phyloP scores from a whole-genome alignment of 1,140 invertebrate species.

The Hylaeus volcanicus region DNA sequence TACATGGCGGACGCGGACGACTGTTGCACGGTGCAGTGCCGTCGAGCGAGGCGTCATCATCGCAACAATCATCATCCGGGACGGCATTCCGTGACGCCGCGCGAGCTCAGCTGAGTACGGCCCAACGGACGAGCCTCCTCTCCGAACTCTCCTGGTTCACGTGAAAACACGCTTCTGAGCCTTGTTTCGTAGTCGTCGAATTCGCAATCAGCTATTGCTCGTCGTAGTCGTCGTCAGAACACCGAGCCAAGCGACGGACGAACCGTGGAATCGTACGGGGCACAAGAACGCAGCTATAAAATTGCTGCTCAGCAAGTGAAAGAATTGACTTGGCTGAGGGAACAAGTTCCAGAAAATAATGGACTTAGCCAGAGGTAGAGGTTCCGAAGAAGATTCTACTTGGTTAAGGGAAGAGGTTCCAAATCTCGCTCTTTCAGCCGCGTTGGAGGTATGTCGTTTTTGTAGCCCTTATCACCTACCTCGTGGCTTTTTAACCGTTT shows the following conservation, averaged over 20 bases:
- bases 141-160: constrained; percentile 32
- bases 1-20: constrained; percentile 78
- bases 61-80: constrained; percentile 72
- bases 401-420: too few relatives aligned
- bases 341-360: too few relatives aligned
- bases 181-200: constrained; percentile 17
- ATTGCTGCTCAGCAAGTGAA: too few relatives aligned
- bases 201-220: not conserved
- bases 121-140: constrained; percentile 28
- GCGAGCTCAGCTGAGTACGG: constrained; percentile 68
- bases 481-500: too few relatives aligned
- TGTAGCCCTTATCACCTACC: too few relatives aligned
- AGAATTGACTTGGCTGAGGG: too few relatives aligned
- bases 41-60: constrained; percentile 79
- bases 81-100: constrained; percentile 66
- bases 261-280: not conserved
- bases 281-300: not conserved
- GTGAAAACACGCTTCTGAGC: constrained; percentile 31
- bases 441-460: too few relatives aligned
- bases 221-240: constrained; percentile 4
- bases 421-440: too few relatives aligned
- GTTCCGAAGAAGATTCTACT: too few relatives aligned
- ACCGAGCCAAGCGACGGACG: not conserved
- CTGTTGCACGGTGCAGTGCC: constrained; percentile 81
- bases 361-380: too few relatives aligned